A percentile compares a stretch with the other conserved stretches of the same genome.
These are phyloP conservation scores for Lagopus muta DNA, from an alignment of 2,113 vertebrate species.

Conservation along the genomic window DNA sequence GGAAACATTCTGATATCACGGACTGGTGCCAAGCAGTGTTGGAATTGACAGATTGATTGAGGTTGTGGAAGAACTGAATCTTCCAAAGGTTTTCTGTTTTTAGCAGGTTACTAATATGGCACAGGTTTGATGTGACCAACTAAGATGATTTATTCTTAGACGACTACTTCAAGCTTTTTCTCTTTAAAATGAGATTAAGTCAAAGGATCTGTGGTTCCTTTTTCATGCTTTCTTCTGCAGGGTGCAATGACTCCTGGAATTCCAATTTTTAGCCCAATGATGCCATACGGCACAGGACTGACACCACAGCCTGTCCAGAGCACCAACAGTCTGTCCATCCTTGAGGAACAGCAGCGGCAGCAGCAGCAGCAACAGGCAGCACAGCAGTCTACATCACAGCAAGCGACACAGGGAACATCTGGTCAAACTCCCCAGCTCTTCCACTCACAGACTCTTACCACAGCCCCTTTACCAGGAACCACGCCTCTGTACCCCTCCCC, in stretches of 20 bases:
- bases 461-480: conserved; percentile 93
- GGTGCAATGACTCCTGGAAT: conserved; percentile 94
- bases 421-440: conserved; percentile 95
- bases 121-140: neutral
- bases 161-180: neutral
- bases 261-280: conserved; percentile 96
- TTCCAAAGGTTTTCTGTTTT: neutral
- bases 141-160: neutral
- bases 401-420: conserved; percentile 83
- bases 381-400: conserved; percentile 82
- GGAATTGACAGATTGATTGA: neutral
- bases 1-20: neutral
- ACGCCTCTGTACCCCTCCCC: conserved; percentile 91
- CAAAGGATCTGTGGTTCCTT: neutral
- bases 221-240: conserved; percentile 65
- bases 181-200: neutral
- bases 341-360: conserved; percentile 95
- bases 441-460: conserved; percentile 92
- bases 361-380: conserved; percentile 87
- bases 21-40: neutral
- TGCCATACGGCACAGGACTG: conserved; percentile 95
- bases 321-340: conserved; percentile 90
- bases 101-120: fast-evolving
- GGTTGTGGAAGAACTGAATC: neutral
- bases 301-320: conserved; percentile 96